A percentile compares a stretch with the other conserved stretches of the same genome.
These are phyloP conservation scores for Enteromius argenteus DNA, from an alignment of 2,797 vertebrate genomes.

Conservation along the genomic window DNA sequence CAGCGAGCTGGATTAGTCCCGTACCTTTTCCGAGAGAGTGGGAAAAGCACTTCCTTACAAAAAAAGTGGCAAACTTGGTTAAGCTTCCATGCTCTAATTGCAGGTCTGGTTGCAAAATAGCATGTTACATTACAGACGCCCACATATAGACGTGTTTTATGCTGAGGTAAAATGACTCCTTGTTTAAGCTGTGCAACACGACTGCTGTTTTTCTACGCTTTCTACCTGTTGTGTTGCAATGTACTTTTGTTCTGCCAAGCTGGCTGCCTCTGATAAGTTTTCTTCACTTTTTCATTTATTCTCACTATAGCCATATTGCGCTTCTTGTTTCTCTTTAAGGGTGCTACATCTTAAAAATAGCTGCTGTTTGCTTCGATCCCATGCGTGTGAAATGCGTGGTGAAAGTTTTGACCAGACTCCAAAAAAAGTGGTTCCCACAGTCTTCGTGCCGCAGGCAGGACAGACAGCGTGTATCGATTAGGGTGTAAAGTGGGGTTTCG, in stretches of 20 bases:
- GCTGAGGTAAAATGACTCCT: slow-evolving; percentile 20
- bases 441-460: background rate
- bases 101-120: slow-evolving; percentile 41
- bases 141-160: slow-evolving; percentile 23
- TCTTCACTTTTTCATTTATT: slow-evolving; percentile 18
- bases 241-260: slow-evolving; percentile 40
- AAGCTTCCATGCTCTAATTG: slow-evolving; percentile 49
- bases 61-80: slow-evolving; percentile 43
- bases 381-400: slow-evolving; percentile 26
- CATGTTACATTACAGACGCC: slow-evolving; percentile 43
- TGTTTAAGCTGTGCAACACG: slow-evolving; percentile 18
- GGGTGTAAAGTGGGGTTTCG: slow-evolving; percentile 59
- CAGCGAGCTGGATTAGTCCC: slow-evolving; percentile 57
- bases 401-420: slow-evolving; percentile 24
- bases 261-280: slow-evolving; percentile 20
- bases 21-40: slow-evolving; percentile 31
- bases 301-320: slow-evolving; percentile 33
- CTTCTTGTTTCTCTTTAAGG: slow-evolving; percentile 6
- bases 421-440: slow-evolving; percentile 34
- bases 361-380: background rate
- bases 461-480: slow-evolving; percentile 48
- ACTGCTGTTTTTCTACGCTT: slow-evolving; percentile 8
- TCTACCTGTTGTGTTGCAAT: slow-evolving; percentile 35
- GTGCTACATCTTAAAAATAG: slow-evolving; percentile 31
- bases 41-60: slow-evolving; percentile 54